Base-by-base conservation (phyloP, 2,113 vertebrate species). In the Oryzias javanicus region DNA sequence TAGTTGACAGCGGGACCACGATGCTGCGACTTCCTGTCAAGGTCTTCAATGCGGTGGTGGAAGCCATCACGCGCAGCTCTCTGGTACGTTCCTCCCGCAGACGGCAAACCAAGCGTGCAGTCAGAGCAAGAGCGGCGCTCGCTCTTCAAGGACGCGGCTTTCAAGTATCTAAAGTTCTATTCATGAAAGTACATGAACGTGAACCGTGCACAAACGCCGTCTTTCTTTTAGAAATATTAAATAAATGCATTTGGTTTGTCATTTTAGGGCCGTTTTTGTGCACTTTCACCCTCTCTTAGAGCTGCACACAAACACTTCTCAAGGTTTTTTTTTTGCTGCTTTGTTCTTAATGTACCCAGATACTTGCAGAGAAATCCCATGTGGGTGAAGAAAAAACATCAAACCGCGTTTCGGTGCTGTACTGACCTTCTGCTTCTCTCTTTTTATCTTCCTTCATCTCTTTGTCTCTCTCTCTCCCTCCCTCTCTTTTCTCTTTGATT, bases 1-100 rank as follows among this genome's bases (percentile, higher is more conserved):
- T 99, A 53, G 96, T 99, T 63, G 97, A 99, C 90, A 99, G 97
- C 2, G 97, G 97, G 22, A 98, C 97, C 50, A 99, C 97, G 0
- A 92, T 98, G 44, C 92, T 99, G 53, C 94, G 96, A 48, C 93
- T 99, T 63, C 97, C 97, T 41, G 88, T 88, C 85, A 97, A 95
- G 44, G 97, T 99, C 61, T 99, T 98, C 60, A 81, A 64, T 14
- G 95, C 96, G 0, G 92, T 98, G 68, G 93, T 98, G 22, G 92
- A 93, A 42, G 93, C 96, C 8, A 94, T 99, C 86, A 90, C 89
- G 70, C 91, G 74, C 49, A 91, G 89, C 0, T 98, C 95, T 60
- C 82, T 94, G 94, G 97, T 99, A 93, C 86, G 91, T 49, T 22
- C 45, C 55, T 35, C 55, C 67, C 40, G 61, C 76, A 66, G 68